A percentile compares a stretch with the other conserved stretches of the same genome.
Evolutionary conservation across 2,113 vertebrate genomes (phyloP).

Genomic region (Boleophthalmus pectinirostris): DNA sequence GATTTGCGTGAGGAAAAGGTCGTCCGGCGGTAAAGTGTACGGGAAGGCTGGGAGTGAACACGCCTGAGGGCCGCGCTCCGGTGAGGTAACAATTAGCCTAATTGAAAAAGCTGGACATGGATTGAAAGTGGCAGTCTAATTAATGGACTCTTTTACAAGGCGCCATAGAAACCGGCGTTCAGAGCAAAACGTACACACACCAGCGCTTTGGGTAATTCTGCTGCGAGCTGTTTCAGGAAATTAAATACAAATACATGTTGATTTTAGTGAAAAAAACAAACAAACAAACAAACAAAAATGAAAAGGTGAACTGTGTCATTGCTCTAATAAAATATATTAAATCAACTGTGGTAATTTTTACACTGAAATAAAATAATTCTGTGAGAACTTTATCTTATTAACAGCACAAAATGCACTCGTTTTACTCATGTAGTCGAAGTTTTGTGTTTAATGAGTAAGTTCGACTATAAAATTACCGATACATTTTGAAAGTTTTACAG

Average conservation of each 20-base stretch:
- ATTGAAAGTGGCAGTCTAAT: constrained; percentile 67
- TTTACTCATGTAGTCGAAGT: no score
- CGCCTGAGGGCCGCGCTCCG: constrained; percentile 47
- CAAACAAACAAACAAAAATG: no score
- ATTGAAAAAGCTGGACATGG: constrained; percentile 66
- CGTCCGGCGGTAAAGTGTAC: constrained; percentile 43
- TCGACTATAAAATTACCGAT: no score
- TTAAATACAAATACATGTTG: no score
- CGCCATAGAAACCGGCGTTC: constrained; percentile 47
- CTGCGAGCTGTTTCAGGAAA: background rate
- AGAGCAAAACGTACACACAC: constrained; percentile 32
- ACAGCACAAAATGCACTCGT: no score
- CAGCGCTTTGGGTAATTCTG: background rate
- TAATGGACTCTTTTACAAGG: constrained; percentile 58
- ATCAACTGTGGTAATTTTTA: no score
- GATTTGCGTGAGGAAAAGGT: constrained; percentile 26
- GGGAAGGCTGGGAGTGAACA: constrained; percentile 54
- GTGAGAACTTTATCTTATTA: no score
- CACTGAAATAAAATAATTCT: no score
- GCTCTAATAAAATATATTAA: no score
- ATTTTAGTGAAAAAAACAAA: background rate
- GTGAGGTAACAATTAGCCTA: constrained; percentile 60
- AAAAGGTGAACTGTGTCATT: no score
- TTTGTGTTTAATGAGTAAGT: no score
- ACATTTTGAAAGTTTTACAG: no score